Conservation (phyloP, 2,888 invertebrate genomes). For the Epinotia ramella region DNA sequence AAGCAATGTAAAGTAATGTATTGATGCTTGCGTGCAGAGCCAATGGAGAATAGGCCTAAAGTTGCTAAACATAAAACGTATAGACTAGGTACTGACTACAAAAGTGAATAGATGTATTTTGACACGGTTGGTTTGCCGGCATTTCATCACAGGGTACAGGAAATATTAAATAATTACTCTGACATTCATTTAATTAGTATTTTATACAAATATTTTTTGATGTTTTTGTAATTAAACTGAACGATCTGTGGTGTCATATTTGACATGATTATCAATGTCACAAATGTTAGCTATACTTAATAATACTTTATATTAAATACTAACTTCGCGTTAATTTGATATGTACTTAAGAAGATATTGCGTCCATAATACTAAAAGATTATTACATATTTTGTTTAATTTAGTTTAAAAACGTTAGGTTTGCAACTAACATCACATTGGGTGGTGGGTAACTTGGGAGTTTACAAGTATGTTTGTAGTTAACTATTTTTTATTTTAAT, state of each 20-base stretch:
- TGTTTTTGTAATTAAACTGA: not conserved
- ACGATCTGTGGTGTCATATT: not conserved
- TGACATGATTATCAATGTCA: not conserved
- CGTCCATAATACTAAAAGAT: slow-evolving; percentile 17
- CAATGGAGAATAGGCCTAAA: not conserved
- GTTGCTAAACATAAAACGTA: not conserved
- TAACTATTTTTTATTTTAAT: slow-evolving; percentile 60
- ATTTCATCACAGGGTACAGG: not conserved
- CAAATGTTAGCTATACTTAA: not conserved
- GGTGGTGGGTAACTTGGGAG: slow-evolving; percentile 77
- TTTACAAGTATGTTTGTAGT: slow-evolving; percentile 52
- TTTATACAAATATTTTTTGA: not conserved
- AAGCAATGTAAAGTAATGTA: not conserved
- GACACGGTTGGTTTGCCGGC: not conserved
- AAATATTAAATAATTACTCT: not conserved
- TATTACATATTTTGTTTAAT: slow-evolving; percentile 4
- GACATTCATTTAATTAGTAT: not conserved
- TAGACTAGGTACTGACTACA: too few relatives aligned
- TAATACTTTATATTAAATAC: not conserved
- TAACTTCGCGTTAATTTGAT: not conserved
- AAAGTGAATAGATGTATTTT: too few relatives aligned
- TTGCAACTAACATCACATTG: slow-evolving; percentile 58
- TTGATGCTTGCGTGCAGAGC: not conserved
- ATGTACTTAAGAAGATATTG: slow-evolving; percentile 4
- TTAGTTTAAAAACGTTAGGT: slow-evolving; percentile 44